Base-by-base conservation (phyloP, 2,113 vertebrate species). In the Phylloscopus trochilus region DNA sequence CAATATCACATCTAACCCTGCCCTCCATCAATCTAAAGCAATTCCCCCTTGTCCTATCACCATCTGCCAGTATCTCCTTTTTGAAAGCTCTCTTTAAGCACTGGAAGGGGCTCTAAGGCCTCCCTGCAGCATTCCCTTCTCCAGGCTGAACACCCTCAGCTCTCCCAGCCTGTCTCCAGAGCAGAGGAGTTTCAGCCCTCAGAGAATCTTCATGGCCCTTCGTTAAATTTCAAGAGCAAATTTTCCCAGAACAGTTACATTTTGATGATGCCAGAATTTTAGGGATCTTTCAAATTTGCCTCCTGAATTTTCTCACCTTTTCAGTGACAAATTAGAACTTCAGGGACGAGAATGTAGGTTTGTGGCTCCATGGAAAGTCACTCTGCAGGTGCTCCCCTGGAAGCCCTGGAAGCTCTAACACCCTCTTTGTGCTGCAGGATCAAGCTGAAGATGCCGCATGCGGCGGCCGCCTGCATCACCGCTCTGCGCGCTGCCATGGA, bases 401-500 rank as follows among this genome's bases (percentile, higher is more conserved):
- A 7, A 44, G n/a, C 5, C 2, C 0, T 3, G 4, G 24, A 59
- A 17, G 14, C 22, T 68, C 83, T 30, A 2, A 76, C 46, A 2
- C 9, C 1, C 3, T 43, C 59, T 76, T 23, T 77, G 35, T 87
- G 33, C 66, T 30, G 49, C 90, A 98, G 99, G 99, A 99, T 99
- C 96, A 99, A 98, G 88, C 96, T 99, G 63, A 97, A 85, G 88
- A 97, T 99, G 47, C 90, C 98, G 4, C 99, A 99, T 53, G 58
- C 87, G 3, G 97, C 96, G 20, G 99, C 98, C 2, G 98, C 98
- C 15, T 98, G 97, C 33, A 89, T 99, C 52, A 97, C 97, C 2
- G 98, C 98, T 14, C 95, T 99, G 70, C 97, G 99, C 33, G 99
- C 99, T 3, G 98, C 97, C 1, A 90, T 99, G 97, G 99, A 99